A percentile compares a stretch with the other conserved stretches of the same genome.
Evolutionary conservation across 2,888 invertebrate genomes (phyloP).

Genomic region (Neria commutata): DNA sequence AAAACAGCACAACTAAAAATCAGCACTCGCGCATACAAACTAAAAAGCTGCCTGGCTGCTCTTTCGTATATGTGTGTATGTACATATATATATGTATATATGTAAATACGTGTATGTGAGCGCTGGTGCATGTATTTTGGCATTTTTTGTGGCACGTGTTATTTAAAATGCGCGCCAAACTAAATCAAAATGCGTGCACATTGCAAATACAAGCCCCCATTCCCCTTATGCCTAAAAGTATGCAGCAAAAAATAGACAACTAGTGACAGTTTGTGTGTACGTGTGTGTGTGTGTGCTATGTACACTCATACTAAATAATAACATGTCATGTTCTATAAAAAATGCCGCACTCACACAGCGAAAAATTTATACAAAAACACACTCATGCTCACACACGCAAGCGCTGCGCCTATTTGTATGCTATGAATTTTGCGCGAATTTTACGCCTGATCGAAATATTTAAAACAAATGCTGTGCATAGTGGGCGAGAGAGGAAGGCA

Average conservation of each 20-base stretch:
- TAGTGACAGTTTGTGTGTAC: not conserved
- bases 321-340: not conserved
- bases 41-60: no score
- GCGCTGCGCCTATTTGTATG: not conserved
- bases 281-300: not conserved
- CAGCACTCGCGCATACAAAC: not conserved
- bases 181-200: not conserved
- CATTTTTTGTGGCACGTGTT: not conserved
- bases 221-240: not conserved
- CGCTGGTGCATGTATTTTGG: not conserved
- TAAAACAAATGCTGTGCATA: no score
- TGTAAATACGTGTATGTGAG: not conserved
- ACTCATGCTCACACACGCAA: not conserved
- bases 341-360: not conserved
- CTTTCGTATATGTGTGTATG: not conserved
- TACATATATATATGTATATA: not conserved
- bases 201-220: not conserved
- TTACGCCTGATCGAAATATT: conserved; percentile 58
- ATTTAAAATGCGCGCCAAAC: not conserved
- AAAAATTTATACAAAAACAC: not conserved
- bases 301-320: not conserved
- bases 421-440: conserved; percentile 57
- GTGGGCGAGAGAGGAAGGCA: no score
- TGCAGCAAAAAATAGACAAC: not conserved
- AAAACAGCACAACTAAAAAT: not conserved